A percentile compares a stretch with the other conserved stretches of the same genome.
phyloP scores from a whole-genome alignment of 2,113 vertebrate species.

The Zeus faber region DNA sequence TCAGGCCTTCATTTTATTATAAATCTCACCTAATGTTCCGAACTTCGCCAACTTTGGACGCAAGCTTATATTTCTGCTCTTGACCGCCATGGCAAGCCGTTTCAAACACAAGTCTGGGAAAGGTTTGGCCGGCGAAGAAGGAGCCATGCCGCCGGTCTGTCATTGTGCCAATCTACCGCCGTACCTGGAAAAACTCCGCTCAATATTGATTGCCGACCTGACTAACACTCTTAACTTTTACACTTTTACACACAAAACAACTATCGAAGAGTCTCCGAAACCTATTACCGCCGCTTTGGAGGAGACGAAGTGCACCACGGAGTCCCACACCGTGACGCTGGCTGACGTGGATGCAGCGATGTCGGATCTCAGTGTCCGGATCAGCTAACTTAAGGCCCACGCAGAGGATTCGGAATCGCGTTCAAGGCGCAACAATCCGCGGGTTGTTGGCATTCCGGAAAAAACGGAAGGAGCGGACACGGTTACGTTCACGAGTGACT shows the following conservation, averaged over 20 bases:
- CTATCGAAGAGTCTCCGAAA: neutral
- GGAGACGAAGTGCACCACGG: neutral
- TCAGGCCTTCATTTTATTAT: neutral
- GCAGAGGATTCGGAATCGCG: neutral
- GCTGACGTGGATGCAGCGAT: neutral
- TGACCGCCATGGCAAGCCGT: neutral
- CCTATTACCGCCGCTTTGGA: neutral
- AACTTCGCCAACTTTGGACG: neutral
- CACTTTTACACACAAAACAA: neutral
- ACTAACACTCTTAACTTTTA: neutral
- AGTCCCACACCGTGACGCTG: too few relatives aligned
- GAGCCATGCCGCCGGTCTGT: neutral
- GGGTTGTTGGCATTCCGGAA: too few relatives aligned
- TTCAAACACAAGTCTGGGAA: neutral
- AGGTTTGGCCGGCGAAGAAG: neutral
- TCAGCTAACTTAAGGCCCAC: neutral
- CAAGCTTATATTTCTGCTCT: too few relatives aligned
- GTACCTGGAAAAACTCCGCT: neutral
- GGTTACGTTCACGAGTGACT: neutral
- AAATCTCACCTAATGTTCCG: too few relatives aligned
- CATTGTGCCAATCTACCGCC: neutral
- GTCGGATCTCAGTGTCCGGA: neutral
- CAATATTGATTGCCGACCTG: neutral
- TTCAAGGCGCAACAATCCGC: too few relatives aligned
- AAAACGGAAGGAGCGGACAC: neutral